A percentile compares a stretch with the other conserved stretches of the same genome.
These are phyloP conservation scores for Frankliniella fusca DNA, from an alignment of 2,888 invertebrate genomes.

Conservation along the genomic window DNA sequence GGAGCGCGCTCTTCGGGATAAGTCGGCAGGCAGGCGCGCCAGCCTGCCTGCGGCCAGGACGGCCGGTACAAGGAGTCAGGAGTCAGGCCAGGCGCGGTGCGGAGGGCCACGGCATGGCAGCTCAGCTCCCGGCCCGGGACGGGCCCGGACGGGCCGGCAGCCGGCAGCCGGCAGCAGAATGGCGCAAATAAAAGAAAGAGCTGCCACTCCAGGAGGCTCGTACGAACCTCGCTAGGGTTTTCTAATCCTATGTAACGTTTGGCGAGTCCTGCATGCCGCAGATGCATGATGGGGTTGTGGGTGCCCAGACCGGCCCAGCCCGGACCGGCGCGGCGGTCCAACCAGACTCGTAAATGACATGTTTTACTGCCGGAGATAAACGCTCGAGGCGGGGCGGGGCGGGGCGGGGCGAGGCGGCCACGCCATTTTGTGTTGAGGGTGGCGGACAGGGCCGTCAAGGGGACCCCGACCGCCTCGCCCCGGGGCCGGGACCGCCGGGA, in stretches of 20 bases:
- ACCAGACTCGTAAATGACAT: constrained; percentile 4
- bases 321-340: not conserved
- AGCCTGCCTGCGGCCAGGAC: not conserved
- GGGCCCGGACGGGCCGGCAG: too few relatives aligned
- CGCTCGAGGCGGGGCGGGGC: not conserved
- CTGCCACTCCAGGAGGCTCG: too few relatives aligned
- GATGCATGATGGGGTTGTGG: too few relatives aligned
- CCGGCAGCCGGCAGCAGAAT: not conserved
- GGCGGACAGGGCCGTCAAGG: not conserved
- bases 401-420: not conserved
- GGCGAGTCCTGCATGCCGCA: too few relatives aligned
- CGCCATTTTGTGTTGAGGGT: not conserved
- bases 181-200: not conserved
- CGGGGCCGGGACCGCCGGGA: not conserved
- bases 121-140: not conserved
- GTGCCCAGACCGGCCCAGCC: too few relatives aligned
- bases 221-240: too few relatives aligned
- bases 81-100: not conserved
- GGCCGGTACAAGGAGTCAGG: not conserved
- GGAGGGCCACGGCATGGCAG: too few relatives aligned
- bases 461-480: not conserved
- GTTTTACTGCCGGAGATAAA: constrained; percentile 17
- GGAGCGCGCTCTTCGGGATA: too few relatives aligned
- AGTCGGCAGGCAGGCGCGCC: too few relatives aligned
- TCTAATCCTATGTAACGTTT: too few relatives aligned